A percentile compares a stretch with the other conserved stretches of the same genome.
phyloP scores from a whole-genome alignment of 2,888 invertebrate species.

The Drosophila recens region DNA sequence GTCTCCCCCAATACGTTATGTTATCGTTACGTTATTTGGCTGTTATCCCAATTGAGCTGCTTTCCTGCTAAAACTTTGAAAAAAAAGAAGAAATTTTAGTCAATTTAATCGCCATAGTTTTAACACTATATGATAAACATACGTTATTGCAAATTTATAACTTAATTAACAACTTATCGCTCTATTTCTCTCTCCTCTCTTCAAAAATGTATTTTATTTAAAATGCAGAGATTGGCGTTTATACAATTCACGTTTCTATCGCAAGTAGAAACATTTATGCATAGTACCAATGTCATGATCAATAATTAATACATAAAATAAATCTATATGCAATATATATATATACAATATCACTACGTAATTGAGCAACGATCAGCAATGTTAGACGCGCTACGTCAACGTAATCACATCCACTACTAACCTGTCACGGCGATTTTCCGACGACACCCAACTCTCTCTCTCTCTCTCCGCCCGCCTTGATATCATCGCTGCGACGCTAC shows the following conservation, averaged over 20 bases:
- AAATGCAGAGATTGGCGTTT: conserved; percentile 84
- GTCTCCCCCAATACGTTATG: conserved; percentile 8
- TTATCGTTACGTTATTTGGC: conserved; percentile 29
- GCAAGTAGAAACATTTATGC: conserved; percentile 68
- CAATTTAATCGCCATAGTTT: conserved; percentile 24
- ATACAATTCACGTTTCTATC: conserved; percentile 84
- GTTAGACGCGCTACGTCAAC: conserved; percentile 41
- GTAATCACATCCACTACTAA: conserved; percentile 49
- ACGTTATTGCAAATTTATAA: conserved; percentile 27
- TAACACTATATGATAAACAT: conserved; percentile 16
- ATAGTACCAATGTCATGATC: conserved; percentile 30
- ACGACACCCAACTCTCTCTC: conserved; percentile 23
- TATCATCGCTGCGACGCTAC: conserved; percentile 52
- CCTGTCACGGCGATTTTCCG: conserved; percentile 40
- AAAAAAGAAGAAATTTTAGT: background rate
- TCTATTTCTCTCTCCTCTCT: conserved; percentile 66
- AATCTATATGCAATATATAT: conserved; percentile 20
- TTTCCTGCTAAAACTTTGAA: conserved; percentile 2
- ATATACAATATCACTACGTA: conserved; percentile 37
- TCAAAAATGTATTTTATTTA: conserved; percentile 53
- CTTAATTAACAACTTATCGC: conserved; percentile 66
- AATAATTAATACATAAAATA: conserved; percentile 36
- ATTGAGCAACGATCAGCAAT: conserved; percentile 43
- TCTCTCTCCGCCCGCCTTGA: conserved; percentile 21
- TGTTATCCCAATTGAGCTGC: conserved; percentile 12